phyloP scores from a whole-genome alignment of 2,888 invertebrate species.

The Sisyra nigra region DNA sequence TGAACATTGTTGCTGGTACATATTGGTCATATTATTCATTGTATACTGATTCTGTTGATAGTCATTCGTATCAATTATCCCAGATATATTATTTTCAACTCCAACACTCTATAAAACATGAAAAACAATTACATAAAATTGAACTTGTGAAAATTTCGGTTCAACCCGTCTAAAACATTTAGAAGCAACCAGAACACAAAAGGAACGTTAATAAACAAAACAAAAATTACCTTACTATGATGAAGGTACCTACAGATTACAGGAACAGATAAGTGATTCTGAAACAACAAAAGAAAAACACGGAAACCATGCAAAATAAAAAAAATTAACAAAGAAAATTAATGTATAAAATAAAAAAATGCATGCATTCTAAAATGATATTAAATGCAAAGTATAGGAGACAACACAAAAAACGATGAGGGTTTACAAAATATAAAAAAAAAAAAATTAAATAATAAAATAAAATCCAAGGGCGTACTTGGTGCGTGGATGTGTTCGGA shows the following conservation, averaged over 20 bases:
- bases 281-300: conserved; percentile 42
- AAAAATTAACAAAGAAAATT: conserved; percentile 37
- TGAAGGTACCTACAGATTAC: conserved; percentile 62
- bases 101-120: conserved; percentile 32
- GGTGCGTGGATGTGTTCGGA: conserved; percentile 16
- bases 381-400: conserved; percentile 10
- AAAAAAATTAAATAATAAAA: conserved; percentile 15
- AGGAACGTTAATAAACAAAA: neutral
- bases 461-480: conserved; percentile 10
- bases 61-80: conserved; percentile 32
- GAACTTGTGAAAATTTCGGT: neutral
- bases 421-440: conserved; percentile 12
- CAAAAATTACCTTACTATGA: conserved; percentile 51
- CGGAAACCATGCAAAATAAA: conserved; percentile 32
- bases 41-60: conserved; percentile 29
- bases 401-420: conserved; percentile 1
- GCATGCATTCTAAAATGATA: neutral
- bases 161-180: conserved; percentile 9
- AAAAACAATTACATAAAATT: conserved; percentile 7
- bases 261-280: conserved; percentile 79
- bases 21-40: conserved; percentile 18
- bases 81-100: conserved; percentile 48
- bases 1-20: conserved; percentile 34
- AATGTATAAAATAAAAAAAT: conserved; percentile 23
- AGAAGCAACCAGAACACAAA: conserved; percentile 5